phyloP scores from a whole-genome alignment of 2,113 vertebrate genomes.

The Pedetes capensis region DNA sequence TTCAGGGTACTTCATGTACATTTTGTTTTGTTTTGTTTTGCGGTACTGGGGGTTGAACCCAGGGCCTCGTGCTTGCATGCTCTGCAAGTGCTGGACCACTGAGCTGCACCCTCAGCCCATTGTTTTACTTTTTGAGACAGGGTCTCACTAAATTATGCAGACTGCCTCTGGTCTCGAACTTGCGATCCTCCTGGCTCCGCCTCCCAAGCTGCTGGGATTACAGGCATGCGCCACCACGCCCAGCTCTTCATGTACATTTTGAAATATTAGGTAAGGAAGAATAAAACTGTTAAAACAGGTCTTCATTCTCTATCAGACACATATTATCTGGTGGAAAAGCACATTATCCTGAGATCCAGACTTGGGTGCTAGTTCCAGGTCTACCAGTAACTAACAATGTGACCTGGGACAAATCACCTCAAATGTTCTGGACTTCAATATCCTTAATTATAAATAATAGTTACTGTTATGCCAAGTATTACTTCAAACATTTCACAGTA shows the following conservation, averaged over 20 bases:
- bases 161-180: no score
- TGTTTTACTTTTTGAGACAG: no score
- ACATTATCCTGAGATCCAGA: not conserved
- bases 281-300: conserved; percentile 16
- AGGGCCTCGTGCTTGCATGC: no score
- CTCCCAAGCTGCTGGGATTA: no score
- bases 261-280: conserved; percentile 1
- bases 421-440: not conserved
- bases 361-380: not conserved
- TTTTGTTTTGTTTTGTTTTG: not conserved
- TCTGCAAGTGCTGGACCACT: no score
- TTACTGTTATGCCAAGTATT: not conserved
- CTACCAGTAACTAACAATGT: not conserved
- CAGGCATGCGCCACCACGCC: no score
- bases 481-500: conserved; percentile 17
- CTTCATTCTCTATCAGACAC: not conserved
- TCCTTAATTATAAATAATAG: conserved; percentile 38
- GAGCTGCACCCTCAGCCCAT: no score
- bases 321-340: not conserved
- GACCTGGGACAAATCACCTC: not conserved
- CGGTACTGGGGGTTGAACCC: no score
- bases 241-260: conserved; percentile 7
- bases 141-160: no score
- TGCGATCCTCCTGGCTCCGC: no score
- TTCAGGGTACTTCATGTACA: not conserved